Evolutionary conservation across 2,113 vertebrate species (phyloP).

Genomic region (Ophthalmolycus amberensis): DNA sequence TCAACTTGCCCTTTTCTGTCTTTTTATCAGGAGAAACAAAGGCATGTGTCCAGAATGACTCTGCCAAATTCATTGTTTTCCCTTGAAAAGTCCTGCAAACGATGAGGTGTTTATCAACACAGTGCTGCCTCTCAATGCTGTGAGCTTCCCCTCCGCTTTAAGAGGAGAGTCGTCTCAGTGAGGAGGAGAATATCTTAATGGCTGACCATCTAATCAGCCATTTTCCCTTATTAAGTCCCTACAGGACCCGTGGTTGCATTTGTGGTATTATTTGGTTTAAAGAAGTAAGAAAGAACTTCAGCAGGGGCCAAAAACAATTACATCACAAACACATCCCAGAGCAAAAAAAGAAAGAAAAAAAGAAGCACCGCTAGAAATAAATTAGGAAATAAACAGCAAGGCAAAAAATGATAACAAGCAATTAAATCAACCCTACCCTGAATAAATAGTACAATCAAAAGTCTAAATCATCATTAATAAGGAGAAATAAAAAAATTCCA

Average conservation of each 20-base stretch:
- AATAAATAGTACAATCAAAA: conserved; percentile 85
- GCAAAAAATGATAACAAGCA: conserved; percentile 51
- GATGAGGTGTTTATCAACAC: conserved; percentile 39
- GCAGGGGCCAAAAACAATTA: conserved; percentile 35
- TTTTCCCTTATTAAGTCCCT: conserved; percentile 39
- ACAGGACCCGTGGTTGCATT: conserved; percentile 70
- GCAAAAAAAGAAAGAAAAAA: conserved; percentile 54
- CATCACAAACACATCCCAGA: conserved; percentile 59
- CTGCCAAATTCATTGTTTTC: neutral
- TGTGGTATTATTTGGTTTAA: conserved; percentile 77
- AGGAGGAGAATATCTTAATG: conserved; percentile 45
- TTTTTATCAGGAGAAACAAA: conserved; percentile 37
- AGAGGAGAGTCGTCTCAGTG: conserved; percentile 34
- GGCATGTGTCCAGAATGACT: conserved; percentile 19
- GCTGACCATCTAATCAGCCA: conserved; percentile 40
- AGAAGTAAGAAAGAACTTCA: conserved; percentile 74
- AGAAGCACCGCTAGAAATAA: conserved; percentile 76
- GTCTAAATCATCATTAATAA: conserved; percentile 72
- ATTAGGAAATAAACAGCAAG: conserved; percentile 78
- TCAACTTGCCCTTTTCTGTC: neutral
- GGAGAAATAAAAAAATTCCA: conserved; percentile 65
- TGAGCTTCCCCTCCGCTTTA: conserved; percentile 25
- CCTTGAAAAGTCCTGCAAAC: conserved; percentile 2
- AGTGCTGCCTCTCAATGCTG: conserved; percentile 43
- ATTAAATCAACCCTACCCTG: conserved; percentile 70